phyloP scores from a whole-genome alignment of 2,888 invertebrate genomes.

The Tuta absoluta region DNA sequence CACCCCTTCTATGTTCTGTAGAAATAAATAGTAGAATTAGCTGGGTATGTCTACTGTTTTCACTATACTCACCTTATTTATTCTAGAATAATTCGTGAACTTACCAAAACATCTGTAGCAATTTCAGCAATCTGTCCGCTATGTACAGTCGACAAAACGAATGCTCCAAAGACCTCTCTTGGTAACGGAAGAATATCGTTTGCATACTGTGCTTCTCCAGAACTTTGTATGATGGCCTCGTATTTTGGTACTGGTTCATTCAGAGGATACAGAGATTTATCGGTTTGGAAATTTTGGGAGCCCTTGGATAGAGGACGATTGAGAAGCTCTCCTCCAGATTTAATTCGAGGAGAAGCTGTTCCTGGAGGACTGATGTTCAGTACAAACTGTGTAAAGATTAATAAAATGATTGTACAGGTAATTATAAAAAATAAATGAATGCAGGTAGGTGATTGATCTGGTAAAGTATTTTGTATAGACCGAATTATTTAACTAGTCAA shows the following conservation, averaged over 20 bases:
- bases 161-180: constrained; percentile 85
- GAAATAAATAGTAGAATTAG: background rate
- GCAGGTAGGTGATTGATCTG: too few relatives aligned
- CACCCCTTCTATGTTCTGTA: constrained; percentile 83
- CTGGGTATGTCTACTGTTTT: too few relatives aligned
- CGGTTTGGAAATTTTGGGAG: constrained; percentile 81
- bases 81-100: constrained; percentile 35
- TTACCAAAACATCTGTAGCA: constrained; percentile 83
- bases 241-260: constrained; percentile 85
- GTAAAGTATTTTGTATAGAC: too few relatives aligned
- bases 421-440: too few relatives aligned
- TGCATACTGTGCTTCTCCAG: constrained; percentile 85
- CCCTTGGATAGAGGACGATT: constrained; percentile 83
- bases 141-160: constrained; percentile 82
- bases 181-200: constrained; percentile 82
- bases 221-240: constrained; percentile 80
- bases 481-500: too few relatives aligned
- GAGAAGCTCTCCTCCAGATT: constrained; percentile 77
- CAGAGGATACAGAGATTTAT: constrained; percentile 84
- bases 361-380: constrained; percentile 75
- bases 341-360: constrained; percentile 57
- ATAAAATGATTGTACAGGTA: too few relatives aligned
- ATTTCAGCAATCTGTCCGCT: constrained; percentile 81
- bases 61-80: too few relatives aligned
- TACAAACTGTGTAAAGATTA: constrained; percentile 68